Conservation (phyloP, 2,113 vertebrate species). For the Leucoraja erinaceus region DNA sequence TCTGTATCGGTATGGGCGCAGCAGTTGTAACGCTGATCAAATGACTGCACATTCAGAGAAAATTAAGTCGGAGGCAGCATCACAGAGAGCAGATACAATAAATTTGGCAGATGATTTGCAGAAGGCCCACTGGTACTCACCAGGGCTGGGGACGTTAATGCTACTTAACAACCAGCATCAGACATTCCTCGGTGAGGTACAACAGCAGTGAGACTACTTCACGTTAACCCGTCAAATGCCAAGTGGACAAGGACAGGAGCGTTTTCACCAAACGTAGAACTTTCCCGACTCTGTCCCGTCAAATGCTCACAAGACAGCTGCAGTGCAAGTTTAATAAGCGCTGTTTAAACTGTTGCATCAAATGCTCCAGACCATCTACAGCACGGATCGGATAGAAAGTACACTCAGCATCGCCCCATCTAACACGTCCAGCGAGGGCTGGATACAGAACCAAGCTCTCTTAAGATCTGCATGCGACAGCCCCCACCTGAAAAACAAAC, state of each 20-base stretch:
- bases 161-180: not conserved
- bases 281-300: not conserved
- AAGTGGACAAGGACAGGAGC: not conserved
- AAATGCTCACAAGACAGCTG: not conserved
- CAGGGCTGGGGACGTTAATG: not conserved
- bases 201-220: too few relatives aligned
- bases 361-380: too few relatives aligned
- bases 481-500: too few relatives aligned
- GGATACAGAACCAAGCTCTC: too few relatives aligned
- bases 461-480: too few relatives aligned
- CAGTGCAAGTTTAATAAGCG: not conserved
- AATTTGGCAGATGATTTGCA: too few relatives aligned
- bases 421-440: too few relatives aligned
- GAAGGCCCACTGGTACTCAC: too few relatives aligned
- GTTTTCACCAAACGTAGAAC: not conserved
- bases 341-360: not conserved
- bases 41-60: not conserved
- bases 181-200: too few relatives aligned
- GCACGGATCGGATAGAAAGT: too few relatives aligned
- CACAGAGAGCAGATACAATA: too few relatives aligned
- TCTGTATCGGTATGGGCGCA: not conserved
- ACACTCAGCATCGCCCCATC: too few relatives aligned
- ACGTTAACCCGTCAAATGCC: not conserved
- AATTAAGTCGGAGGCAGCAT: not conserved
- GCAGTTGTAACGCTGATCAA: not conserved